Evolutionary conservation across 2,797 vertebrate species (phyloP).

Genomic region (Octomys mimax): DNA sequence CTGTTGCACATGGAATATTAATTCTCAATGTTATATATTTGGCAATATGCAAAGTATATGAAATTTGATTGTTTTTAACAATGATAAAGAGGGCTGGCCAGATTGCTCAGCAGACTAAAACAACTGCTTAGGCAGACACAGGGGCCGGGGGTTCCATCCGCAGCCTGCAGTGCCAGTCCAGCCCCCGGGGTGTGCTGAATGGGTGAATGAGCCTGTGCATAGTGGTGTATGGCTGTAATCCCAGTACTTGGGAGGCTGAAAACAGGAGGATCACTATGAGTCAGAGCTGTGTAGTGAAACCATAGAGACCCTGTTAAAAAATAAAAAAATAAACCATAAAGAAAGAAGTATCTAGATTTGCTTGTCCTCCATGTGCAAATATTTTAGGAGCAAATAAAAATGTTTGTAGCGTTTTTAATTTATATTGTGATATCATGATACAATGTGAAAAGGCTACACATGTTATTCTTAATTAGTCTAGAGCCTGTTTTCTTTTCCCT

Average conservation of each 20-base stretch:
- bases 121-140: too few relatives aligned
- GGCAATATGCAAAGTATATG: background rate
- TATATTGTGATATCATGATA: background rate
- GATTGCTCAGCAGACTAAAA: too few relatives aligned
- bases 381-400: background rate
- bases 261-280: too few relatives aligned
- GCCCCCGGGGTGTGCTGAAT: too few relatives aligned
- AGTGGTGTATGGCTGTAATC: too few relatives aligned
- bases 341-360: background rate
- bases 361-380: background rate
- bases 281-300: too few relatives aligned
- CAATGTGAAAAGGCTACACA: background rate
- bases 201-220: too few relatives aligned
- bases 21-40: background rate
- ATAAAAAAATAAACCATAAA: background rate
- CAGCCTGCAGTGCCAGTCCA: too few relatives aligned
- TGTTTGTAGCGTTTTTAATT: background rate
- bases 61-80: background rate
- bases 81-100: too few relatives aligned
- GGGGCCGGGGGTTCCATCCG: too few relatives aligned
- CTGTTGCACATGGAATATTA: background rate
- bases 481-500: background rate
- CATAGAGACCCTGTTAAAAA: too few relatives aligned
- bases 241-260: too few relatives aligned
- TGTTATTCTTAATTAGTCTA: background rate